Evolutionary conservation across 2,113 vertebrate species (phyloP).

Genomic region (Leptodactylus fuscus): DNA sequence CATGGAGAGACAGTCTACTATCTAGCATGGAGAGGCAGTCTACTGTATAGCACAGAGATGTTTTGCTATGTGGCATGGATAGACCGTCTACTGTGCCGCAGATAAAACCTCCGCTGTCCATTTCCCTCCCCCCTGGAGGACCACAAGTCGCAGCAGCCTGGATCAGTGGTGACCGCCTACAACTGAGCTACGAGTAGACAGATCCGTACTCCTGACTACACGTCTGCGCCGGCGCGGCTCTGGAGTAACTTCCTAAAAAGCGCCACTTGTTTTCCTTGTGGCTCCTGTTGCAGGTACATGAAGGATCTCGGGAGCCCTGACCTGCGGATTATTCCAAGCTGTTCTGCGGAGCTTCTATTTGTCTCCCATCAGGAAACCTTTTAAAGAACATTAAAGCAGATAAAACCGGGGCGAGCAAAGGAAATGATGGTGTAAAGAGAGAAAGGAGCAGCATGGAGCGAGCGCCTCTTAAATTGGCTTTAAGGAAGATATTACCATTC

Average conservation of each 20-base stretch:
- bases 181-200: no score
- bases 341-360: slow-evolving; percentile 13
- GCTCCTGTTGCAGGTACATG: slow-evolving; percentile 1
- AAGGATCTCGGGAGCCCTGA: slow-evolving; percentile 28
- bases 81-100: neutral
- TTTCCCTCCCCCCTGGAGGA: neutral
- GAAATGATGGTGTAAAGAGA: slow-evolving; percentile 25
- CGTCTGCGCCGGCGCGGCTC: no score
- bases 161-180: no score
- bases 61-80: no score
- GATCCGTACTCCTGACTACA: no score
- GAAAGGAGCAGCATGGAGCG: slow-evolving; percentile 16
- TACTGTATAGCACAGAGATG: no score
- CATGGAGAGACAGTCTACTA: no score
- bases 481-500: slow-evolving; percentile 28
- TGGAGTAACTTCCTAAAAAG: neutral
- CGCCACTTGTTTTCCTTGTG: neutral
- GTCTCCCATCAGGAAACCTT: slow-evolving; percentile 41
- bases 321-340: slow-evolving; percentile 35
- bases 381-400: slow-evolving; percentile 45
- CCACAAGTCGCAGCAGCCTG: no score
- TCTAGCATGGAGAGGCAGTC: no score
- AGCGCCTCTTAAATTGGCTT: slow-evolving; percentile 43
- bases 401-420: slow-evolving; percentile 19
- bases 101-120: neutral